Evolutionary conservation across 64 coral and sea anemone genomes (phyloP), one percentile per base, ranked within the genome.

Genomic region (Porites lutea): DNA sequence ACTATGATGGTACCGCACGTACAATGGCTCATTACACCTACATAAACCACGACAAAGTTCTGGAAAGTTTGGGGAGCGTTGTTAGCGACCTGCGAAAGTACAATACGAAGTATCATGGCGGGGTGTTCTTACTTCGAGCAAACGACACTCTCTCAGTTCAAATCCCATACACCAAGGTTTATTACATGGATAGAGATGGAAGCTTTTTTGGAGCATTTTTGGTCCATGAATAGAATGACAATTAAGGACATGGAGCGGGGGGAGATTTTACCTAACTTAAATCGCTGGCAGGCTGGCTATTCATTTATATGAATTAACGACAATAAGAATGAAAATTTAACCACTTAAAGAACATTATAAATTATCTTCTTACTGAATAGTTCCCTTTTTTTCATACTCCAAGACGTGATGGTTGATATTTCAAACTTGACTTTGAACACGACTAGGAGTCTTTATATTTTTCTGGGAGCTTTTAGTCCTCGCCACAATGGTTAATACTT

Each of bases 81-180:
- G 11, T 47, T 16, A 70, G 60, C 13, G 19, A 54, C 20, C n/a
- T 2, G 3, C 59, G 8, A 21, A 93, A 82, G 66, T 82, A 88
- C 58, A 90, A 79, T 58, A 97, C 95, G 19, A 91, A 93, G 47
- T 91, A 94, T 71, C 95, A 97, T 44, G 88, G 95, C 21, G 95
- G 92, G 11, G 74, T 97, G 53, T 94, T 97, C 79, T 48, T 49
- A 19, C 92, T 95, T 20, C 58, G 9, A 61, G 57, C 47, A 47
- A 74, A 76, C 71, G 88, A 95, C 75, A 76, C n/a, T 27, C 91
- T 97, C 68, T 89, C 87, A 22, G 78, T 97, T 73, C 82, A 82
- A 4, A 68, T 93, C 5, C 92, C 89, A 65, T 91, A 67, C 74
- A 18, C 66, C 11, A 82, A 87, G 52, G 6, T 10, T 5, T 95